phyloP scores from a whole-genome alignment of 2,888 invertebrate genomes.

The Ptychoptera contaminata region DNA sequence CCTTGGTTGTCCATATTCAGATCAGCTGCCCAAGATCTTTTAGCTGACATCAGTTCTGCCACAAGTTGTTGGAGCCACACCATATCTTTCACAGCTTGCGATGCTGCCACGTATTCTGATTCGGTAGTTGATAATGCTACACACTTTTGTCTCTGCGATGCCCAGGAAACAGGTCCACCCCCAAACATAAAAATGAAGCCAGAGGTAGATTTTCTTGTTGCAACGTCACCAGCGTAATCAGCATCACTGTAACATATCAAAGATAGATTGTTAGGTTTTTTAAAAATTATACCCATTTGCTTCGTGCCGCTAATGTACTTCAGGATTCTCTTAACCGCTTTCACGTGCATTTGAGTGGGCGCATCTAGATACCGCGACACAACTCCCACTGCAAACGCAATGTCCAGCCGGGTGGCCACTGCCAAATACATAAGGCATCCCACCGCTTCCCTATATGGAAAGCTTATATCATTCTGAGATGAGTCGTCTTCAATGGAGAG shows the following conservation, averaged over 20 bases:
- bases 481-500: background rate
- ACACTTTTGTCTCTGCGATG: background rate
- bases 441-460: constrained; percentile 4
- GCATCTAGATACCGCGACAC: constrained; percentile 6
- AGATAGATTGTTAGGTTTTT: background rate
- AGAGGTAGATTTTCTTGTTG: constrained; percentile 12
- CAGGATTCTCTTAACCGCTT: constrained; percentile 11
- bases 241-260: constrained; percentile 11
- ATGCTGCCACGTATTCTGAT: constrained; percentile 19
- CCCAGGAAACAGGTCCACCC: constrained; percentile 14
- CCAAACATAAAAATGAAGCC: constrained; percentile 13
- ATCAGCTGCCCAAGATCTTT: constrained; percentile 13
- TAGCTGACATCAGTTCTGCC: too few species aligned
- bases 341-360: constrained; percentile 7
- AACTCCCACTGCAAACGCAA: constrained; percentile 2
- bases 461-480: background rate
- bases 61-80: constrained; percentile 14
- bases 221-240: constrained; percentile 12
- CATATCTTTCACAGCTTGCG: constrained; percentile 14
- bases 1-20: constrained; percentile 14
- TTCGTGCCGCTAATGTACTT: constrained; percentile 7
- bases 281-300: background rate
- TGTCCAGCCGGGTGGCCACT: constrained; percentile 4
- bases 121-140: background rate
- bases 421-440: constrained; percentile 5